A percentile compares a stretch with the other conserved stretches of the same genome.
Conservation (phyloP, 2,888 invertebrate genomes). For the Stenurella melanura region DNA sequence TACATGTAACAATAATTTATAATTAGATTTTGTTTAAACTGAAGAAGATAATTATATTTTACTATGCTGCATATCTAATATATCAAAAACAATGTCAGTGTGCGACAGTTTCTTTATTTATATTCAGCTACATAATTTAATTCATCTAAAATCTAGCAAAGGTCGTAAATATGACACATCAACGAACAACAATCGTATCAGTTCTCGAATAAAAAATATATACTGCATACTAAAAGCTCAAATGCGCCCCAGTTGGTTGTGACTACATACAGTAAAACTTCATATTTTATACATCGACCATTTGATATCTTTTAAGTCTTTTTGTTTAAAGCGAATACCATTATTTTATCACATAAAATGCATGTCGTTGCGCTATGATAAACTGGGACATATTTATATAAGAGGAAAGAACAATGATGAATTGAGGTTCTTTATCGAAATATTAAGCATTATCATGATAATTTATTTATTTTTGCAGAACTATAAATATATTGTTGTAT, state of each 20-base stretch:
- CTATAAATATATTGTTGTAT: too few species aligned
- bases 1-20: too few species aligned
- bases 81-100: neutral
- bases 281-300: conserved; percentile 46
- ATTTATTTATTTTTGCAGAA: too few species aligned
- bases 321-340: conserved; percentile 30
- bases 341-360: conserved; percentile 33
- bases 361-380: conserved; percentile 17
- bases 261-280: conserved; percentile 39
- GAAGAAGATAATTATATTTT: too few species aligned
- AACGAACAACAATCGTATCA: conserved; percentile 32
- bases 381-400: conserved; percentile 25
- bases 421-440: conserved; percentile 18
- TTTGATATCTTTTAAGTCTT: conserved; percentile 43
- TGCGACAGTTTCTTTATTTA: conserved; percentile 12
- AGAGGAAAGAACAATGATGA: conserved; percentile 20
- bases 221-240: conserved; percentile 38
- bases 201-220: conserved; percentile 35
- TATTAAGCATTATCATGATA: neutral
- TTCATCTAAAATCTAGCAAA: conserved; percentile 18
- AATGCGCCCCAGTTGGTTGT: conserved; percentile 33
- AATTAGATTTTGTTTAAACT: too few species aligned
- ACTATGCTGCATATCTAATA: too few species aligned
- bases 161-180: conserved; percentile 35
- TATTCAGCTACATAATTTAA: conserved; percentile 16